A percentile compares a stretch with the other conserved stretches of the same genome.
phyloP scores from a whole-genome alignment of 2,113 vertebrate genomes.

The Canis aureus region DNA sequence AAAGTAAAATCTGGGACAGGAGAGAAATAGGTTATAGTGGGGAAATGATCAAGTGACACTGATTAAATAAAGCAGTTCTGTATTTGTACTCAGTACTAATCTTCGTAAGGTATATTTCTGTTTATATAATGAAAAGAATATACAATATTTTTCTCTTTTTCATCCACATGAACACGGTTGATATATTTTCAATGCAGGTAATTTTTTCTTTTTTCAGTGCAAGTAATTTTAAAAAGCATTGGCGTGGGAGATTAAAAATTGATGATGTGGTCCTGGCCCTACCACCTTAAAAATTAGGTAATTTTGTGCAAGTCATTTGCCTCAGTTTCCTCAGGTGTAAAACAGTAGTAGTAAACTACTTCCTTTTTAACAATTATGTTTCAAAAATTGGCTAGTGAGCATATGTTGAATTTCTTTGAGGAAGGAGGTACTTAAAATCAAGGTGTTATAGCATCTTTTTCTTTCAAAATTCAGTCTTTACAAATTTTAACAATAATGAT shows the following conservation, averaged over 20 bases:
- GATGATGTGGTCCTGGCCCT: background rate
- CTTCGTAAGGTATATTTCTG: background rate
- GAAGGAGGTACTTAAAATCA: conserved; percentile 6
- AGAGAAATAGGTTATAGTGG: background rate
- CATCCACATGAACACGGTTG: background rate
- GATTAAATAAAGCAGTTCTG: background rate
- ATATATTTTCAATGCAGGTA: conserved; percentile 9
- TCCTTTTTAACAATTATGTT: background rate
- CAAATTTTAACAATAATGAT: background rate
- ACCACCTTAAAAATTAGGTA: background rate
- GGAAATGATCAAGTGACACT: background rate
- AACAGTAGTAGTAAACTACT: background rate
- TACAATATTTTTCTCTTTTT: conserved; percentile 5
- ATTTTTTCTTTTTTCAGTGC: background rate
- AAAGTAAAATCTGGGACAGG: conserved; percentile 16
- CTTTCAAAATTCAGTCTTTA: background rate
- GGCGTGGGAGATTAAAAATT: background rate
- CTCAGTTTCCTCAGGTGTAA: background rate
- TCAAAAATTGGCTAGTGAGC: background rate
- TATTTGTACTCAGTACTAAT: background rate
- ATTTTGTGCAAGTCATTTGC: conserved; percentile 5
- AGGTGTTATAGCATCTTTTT: background rate
- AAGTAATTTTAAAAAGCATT: background rate
- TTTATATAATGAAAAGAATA: background rate
- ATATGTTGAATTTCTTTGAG: background rate